These are phyloP conservation scores for Valencia hispanica DNA, from an alignment of 2,797 vertebrate species.

Conservation along the genomic window DNA sequence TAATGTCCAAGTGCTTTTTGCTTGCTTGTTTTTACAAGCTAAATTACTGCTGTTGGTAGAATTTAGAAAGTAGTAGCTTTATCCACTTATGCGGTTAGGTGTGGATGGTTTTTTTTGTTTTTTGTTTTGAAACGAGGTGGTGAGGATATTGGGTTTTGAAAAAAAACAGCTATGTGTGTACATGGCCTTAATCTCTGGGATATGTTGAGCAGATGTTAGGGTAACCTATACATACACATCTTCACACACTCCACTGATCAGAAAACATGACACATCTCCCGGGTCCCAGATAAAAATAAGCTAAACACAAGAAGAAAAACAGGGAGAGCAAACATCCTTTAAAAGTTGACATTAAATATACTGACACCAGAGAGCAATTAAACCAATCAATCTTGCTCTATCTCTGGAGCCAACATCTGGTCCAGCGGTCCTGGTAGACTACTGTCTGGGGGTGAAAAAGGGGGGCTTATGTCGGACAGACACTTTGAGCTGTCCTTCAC, in stretches of 20 bases:
- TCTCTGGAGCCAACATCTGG: constrained; percentile 95
- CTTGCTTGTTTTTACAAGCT: no score
- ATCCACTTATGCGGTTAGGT: no score
- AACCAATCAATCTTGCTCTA: constrained; percentile 97
- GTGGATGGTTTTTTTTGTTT: no score
- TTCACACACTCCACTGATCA: constrained; percentile 50
- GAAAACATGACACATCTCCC: constrained; percentile 52
- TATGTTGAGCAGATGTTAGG: constrained; percentile 64
- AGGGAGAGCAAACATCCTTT: constrained; percentile 87
- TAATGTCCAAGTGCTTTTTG: no score
- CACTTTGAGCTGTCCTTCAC: constrained; percentile 96
- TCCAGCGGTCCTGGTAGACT: constrained; percentile 92
- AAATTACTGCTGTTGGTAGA: no score
- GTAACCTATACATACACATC: constrained; percentile 43
- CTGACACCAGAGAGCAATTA: constrained; percentile 93
- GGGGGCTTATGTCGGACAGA: constrained; percentile 60
- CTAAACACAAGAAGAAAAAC: constrained; percentile 12
- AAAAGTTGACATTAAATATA: constrained; percentile 96
- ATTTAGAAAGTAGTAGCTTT: no score
- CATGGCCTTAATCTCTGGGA: constrained; percentile 47
- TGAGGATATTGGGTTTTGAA: no score
- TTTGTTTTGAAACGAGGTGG: no score
- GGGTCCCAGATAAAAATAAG: constrained; percentile 32
- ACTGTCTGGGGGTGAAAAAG: constrained; percentile 67
- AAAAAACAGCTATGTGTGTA: no score